phyloP scores from a whole-genome alignment of 2,797 vertebrate species.

The Phrynocephalus guinanensis region DNA sequence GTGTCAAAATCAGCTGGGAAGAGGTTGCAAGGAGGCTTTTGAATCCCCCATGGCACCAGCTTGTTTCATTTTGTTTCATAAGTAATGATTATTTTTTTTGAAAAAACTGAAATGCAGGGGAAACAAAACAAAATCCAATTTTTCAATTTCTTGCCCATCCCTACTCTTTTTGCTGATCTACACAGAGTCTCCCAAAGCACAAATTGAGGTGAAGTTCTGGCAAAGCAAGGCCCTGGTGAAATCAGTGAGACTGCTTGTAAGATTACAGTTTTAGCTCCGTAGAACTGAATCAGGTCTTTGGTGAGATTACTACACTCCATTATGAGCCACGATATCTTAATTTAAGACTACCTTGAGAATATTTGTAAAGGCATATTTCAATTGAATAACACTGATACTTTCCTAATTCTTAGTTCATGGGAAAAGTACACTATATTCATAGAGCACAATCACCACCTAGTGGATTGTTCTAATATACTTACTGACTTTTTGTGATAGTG shows the following conservation, averaged over 20 bases:
- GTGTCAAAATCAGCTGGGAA: too few relatives aligned
- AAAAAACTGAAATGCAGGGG: too few relatives aligned
- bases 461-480: conserved; percentile 20
- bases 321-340: background rate
- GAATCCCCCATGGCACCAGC: too few relatives aligned
- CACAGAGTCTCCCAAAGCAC: background rate
- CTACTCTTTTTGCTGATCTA: too few relatives aligned
- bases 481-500: background rate
- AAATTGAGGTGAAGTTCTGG: background rate
- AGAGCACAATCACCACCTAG: conserved; percentile 41
- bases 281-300: background rate
- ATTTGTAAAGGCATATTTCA: background rate
- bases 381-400: background rate
- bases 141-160: too few relatives aligned
- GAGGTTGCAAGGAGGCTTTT: too few relatives aligned
- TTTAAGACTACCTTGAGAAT: background rate
- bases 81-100: too few relatives aligned
- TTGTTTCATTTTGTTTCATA: too few relatives aligned
- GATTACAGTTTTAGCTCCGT: background rate
- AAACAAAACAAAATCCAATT: too few relatives aligned
- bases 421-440: background rate
- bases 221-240: background rate
- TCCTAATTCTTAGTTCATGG: background rate
- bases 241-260: background rate
- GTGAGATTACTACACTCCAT: background rate